Base-by-base conservation (phyloP, 1,140 invertebrate species). In the Brachionus plicatilis region DNA sequence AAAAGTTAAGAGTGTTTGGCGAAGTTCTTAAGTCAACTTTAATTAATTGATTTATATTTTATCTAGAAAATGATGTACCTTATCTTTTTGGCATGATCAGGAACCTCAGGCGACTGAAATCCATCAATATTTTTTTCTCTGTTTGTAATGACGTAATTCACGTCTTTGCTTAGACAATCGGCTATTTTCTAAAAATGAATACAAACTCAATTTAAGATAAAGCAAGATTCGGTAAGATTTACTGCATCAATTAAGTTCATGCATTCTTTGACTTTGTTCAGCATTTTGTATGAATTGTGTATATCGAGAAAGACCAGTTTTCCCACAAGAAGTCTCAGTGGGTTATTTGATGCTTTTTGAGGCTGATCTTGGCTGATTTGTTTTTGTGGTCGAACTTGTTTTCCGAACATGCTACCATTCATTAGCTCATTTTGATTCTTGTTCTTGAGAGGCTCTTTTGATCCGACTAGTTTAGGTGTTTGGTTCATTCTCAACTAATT, bases 151-250 rank as follows among this genome's bases (percentile, higher is more conserved):
- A 82, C 79, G 41, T 43, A 82, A 29, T 45, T 68, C 1, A 82
- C 79, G 11, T 82, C 79, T 82, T 82, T 82, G 12, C 79, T 82
- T 5, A 82, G 20, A n/a, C 79, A 82, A 47, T 82, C 79, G n/a
- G 79, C 79, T 1, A 82, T 65, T 24, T 20, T 24, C 76, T 80
- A 20, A 33, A 60, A 43, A 17, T 20, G n/a, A 12, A 20, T 2
- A n/a, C 0, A 41, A n/a, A 9, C n/a, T 43, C 0, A 17, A 72
- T 72, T 9, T 41, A 43, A 72, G n/a, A 43, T 17, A 3, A 43
- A 12, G 8, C 33, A 37, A 37, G 33, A 37, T 37, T 37, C 1
- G 33, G 6, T 37, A 72, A 56, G 8, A 37, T 27, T 80, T 41
- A 80, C 76, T 6, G 79, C 79, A 29, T 82, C 79, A 11, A 82